These are phyloP conservation scores for Pelosia muscerda DNA, from an alignment of 2,888 invertebrate species.

Conservation along the genomic window DNA sequence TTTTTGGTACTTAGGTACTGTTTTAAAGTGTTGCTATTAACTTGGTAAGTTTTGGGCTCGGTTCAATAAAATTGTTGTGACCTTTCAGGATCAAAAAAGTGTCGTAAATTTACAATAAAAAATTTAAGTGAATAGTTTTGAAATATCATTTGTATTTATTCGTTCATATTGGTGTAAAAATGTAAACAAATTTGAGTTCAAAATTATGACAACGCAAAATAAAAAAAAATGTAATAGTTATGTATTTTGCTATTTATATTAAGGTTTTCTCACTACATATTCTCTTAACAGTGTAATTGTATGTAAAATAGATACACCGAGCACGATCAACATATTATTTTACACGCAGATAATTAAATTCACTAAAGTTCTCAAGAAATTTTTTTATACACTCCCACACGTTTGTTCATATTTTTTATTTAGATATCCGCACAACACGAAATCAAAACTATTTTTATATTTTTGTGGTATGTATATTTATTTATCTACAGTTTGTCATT, in stretches of 20 bases:
- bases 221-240: not conserved
- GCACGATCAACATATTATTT: not conserved
- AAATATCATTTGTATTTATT: not conserved
- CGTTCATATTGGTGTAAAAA: not conserved
- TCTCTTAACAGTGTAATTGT: not conserved
- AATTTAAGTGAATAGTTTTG: not conserved
- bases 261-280: not conserved
- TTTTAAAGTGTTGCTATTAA: conserved; percentile 8
- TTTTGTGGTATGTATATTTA: conserved; percentile 40
- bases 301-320: not conserved
- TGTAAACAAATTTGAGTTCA: not conserved
- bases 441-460: conserved; percentile 35
- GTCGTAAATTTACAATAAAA: not conserved
- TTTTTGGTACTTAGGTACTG: conserved; percentile 33
- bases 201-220: not conserved
- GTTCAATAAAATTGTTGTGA: conserved; percentile 29
- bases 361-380: not conserved
- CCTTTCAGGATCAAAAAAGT: conserved; percentile 26
- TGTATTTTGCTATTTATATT: not conserved
- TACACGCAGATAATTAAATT: not conserved
- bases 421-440: not conserved
- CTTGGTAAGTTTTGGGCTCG: conserved; percentile 21
- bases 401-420: not conserved
- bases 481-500: conserved; percentile 34
- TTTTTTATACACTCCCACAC: conserved; percentile 8